Conservation (phyloP, 2,797 vertebrate species). For the Acanthis flammea region DNA sequence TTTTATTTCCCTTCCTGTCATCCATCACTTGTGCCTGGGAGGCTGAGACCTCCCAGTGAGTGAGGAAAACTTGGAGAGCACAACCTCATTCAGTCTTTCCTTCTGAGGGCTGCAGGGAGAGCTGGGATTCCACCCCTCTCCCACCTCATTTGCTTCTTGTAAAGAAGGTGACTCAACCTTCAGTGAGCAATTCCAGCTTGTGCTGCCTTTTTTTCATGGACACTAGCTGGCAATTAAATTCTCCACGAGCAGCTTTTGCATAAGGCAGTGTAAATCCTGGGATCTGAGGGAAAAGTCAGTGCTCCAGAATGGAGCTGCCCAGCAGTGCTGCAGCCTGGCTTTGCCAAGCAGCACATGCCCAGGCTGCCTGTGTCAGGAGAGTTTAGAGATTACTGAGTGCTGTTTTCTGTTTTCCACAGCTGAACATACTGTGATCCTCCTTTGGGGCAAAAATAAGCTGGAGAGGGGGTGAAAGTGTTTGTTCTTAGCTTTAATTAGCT, state of each 20-base stretch:
- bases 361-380: not conserved
- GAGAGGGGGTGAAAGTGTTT: constrained; percentile 60
- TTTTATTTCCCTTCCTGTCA: not conserved
- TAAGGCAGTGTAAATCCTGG: not conserved
- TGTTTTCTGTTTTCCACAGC: constrained; percentile 12
- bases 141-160: not conserved
- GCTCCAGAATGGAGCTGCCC: not conserved
- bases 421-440: constrained; percentile 40
- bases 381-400: constrained; percentile 15
- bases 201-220: not conserved
- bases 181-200: not conserved
- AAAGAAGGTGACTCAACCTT: not conserved
- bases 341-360: constrained; percentile 3
- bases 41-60: not conserved
- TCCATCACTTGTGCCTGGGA: not conserved
- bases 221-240: not conserved
- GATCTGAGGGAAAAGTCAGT: not conserved
- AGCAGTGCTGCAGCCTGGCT: not conserved
- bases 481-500: constrained; percentile 62
- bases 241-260: not conserved
- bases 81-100: not conserved
- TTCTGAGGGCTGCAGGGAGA: fast-evolving
- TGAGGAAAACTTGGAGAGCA: not conserved
- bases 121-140: not conserved
- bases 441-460: constrained; percentile 47